Percentiles rank a stretch among this genome's conserved stretches.
phyloP scores from a whole-genome alignment of 2,888 invertebrate species.

The Lasioglossum zephyrum region DNA sequence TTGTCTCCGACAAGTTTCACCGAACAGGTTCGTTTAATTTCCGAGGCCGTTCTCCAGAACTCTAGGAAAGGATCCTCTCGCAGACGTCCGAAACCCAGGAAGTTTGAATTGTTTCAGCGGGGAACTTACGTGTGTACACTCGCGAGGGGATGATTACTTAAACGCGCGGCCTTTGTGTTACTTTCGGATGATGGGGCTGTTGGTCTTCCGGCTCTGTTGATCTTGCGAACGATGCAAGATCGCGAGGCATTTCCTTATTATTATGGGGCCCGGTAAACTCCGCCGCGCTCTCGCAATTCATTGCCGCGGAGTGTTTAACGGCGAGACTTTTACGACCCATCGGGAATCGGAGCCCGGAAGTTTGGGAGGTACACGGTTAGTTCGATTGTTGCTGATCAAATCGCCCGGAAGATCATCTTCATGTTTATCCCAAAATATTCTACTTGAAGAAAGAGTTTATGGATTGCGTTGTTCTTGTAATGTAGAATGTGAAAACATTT shows the following conservation, averaged over 20 bases:
- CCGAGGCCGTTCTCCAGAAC: background rate
- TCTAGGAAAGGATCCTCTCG: background rate
- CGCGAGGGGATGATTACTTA: background rate
- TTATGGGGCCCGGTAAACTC: background rate
- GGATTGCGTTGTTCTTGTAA: background rate
- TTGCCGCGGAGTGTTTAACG: background rate
- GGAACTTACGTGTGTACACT: constrained; percentile 15
- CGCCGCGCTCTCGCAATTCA: background rate
- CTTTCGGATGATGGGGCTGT: constrained; percentile 14
- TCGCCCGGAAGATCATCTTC: background rate
- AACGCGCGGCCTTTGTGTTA: constrained; percentile 7
- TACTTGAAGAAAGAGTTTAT: background rate
- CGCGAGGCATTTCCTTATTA: constrained; percentile 11
- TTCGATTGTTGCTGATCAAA: background rate
- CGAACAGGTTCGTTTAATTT: background rate
- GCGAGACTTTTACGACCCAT: background rate
- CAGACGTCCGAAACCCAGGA: background rate
- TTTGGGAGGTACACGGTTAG: background rate
- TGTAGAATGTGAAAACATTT: no score
- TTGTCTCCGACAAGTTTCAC: background rate
- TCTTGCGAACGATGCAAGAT: constrained; percentile 13
- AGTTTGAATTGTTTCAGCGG: background rate
- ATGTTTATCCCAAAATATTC: background rate
- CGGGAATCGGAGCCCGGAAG: background rate
- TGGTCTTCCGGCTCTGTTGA: constrained; percentile 3